Evolutionary conservation across 1,140 invertebrate genomes (phyloP), one percentile per base, ranked within the genome.

Genomic region (Danaus plexippus): DNA sequence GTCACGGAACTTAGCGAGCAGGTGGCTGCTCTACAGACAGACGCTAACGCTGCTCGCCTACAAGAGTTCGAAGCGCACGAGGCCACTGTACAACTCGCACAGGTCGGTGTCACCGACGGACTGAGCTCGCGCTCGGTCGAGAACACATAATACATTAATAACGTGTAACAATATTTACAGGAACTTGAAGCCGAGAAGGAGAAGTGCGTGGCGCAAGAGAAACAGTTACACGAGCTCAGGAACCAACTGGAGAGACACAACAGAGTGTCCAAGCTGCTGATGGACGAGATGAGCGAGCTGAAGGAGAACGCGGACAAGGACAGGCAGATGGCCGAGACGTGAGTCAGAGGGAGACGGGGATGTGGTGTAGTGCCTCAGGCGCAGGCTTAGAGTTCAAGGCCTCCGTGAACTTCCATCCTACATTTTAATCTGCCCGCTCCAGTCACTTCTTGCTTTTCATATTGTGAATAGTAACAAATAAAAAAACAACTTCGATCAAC

Each of bases 31-130:
- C 77, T 93, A 11, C 92, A 93, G 77, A 90, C 92, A 0, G 92
- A 93, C 69, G 77, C 92, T 11, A 91, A 89, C 73, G 74, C 90
- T 1, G 89, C 90, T 0, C 88, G 89, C 13, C 82, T 93, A 44
- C 89, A 90, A 49, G 92, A 93, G 80, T 93, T 93, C 59, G 92
- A 93, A 67, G 91, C 92, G 0, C 91, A 91, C 50, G 92, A 93
- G 70, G 85, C 90, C 43, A 88, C 86, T 53, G 82, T 87, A 1
- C 86, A 88, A 40, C 62, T 89, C 12, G 71, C 78, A 9, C 88
- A 89, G 77, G 88, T 89, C 22, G 43, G 11, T 49, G 22, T 44
- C 1, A 44, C 51, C 47, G 57, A 57, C 12, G 18, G 10, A 13
- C 12, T 18, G 15, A 15, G n/a, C n/a, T n/a, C n/a, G n/a, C n/a